Evolutionary conservation across 2,888 invertebrate genomes (phyloP), one percentile per base, ranked within the genome.

Genomic region (Calliphora vomitoria): DNA sequence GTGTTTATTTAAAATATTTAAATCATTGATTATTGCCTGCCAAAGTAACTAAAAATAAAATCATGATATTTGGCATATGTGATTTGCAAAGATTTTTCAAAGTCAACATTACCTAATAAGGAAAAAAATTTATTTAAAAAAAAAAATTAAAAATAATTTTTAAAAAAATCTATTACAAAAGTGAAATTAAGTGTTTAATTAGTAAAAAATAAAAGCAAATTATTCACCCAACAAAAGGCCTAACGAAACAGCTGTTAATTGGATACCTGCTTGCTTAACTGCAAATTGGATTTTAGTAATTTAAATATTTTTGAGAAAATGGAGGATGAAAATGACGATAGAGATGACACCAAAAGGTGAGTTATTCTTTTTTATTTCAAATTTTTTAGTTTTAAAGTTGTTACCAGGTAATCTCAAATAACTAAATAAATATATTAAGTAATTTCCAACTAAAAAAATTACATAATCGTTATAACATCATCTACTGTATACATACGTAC

Each of bases 321-420:
- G 96, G 97, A 97, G 85, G 97, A 97, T 93, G 97, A 97, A 90
- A 96, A 96, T 74, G 97, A 97, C 91, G 97, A 97, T 91, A 97
- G 97, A 94, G 97, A 97, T 94, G 96, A 96, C 91, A 95, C 97
- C 13, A 97, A 97, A 95, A 95, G 97, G 97, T 97, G 94, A 94
- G 93, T 92, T 25, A 58, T 11, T 20, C 25, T 13, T 25, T 13
- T 25, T 13, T 55, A 8, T 13, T 44, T 13, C 13, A 10, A 0
- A 31, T 31, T 31, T 4, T n/a, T n/a, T n/a, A n/a, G 31, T 31
- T 31, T 31, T 31, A 31, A 31, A 31, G 31, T 31, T 31, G 31
- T 31, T 31, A 31, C 31, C 4, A 31, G 2, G 31, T 53, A 10
- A 53, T 55, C 0, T 6, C 20, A 18, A 20, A 55, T 20, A 18